Evolutionary conservation across 1,140 invertebrate species (phyloP), one percentile per base, ranked within the genome.

Genomic region (Drosophila insularis): DNA sequence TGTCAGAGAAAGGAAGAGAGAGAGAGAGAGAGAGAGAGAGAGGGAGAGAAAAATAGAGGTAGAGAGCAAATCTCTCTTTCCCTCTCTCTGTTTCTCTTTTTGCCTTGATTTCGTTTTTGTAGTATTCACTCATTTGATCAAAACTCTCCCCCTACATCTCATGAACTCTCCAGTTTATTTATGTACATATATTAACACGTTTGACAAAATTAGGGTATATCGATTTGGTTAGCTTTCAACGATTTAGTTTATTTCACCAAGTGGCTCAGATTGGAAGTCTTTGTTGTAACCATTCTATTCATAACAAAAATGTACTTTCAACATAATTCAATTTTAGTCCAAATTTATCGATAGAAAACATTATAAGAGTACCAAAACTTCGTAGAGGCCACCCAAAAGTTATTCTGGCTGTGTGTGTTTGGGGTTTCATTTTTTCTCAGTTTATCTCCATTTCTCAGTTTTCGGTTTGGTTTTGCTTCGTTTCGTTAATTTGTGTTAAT

Each of bases 401-500:
- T 8, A 46, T 3, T 46, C 3, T 5, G 14, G 14, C 14, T 62
- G 56, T 68, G 60, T 75, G 39, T 60, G 63, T 74, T 59, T 74
- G 17, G 54, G 27, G 27, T 27, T 27, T 27, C 27, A 27, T 27
- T 27, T 60, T 68, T 76, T 73, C 40, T 43, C 8, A 17, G 43
- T 32, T 55, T 31, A 31, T 55, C 21, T 31, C 13, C 14, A 4
- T 27, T 7, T 55, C 1, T 55, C n/a, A 2, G 5, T 56, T 56
- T 14, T 32, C 6, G 50, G 23, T 56, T 27, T 14, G 50, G 32
- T 54, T 27, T 56, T 63, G 68, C 62, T 71, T 54, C 70, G 56
- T 63, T 67, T 81, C 75, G 63, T 87, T 87, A 87, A 87, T 87
- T 87, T 82, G 79, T 87, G 80, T 82, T 82, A 87, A 82, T 87